Evolutionary conservation across 2,113 vertebrate genomes (phyloP).

Genomic region (Callorhinus ursinus): DNA sequence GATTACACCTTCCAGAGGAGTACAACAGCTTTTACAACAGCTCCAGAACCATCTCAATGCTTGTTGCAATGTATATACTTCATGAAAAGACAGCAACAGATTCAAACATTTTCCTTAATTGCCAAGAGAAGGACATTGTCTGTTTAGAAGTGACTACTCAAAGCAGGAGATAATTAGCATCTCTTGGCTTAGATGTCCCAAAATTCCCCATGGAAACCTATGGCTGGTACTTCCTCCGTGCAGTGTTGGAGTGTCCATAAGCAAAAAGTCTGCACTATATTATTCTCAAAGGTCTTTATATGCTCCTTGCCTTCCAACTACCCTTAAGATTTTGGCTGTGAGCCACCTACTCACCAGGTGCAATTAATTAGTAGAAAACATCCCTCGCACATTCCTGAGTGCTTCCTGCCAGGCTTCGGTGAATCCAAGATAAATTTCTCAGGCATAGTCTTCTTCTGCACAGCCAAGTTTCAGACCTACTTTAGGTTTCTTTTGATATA

Average conservation of each 20-base stretch:
- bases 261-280: background rate
- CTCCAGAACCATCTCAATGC: background rate
- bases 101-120: background rate
- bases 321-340: background rate
- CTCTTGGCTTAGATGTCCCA: background rate
- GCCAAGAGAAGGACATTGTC: background rate
- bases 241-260: background rate
- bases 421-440: background rate
- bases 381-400: background rate
- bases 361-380: constrained; percentile 36
- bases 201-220: background rate
- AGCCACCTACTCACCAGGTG: background rate
- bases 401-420: background rate
- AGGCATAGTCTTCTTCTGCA: background rate
- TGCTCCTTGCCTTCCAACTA: background rate
- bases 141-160: background rate
- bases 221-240: background rate
- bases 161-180: background rate
- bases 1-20: background rate
- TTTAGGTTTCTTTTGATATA: background rate
- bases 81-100: background rate
- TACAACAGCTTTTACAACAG: background rate
- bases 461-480: background rate
- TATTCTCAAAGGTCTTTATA: background rate
- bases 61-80: background rate